A percentile compares a stretch with the other conserved stretches of the same genome.
Conservation (phyloP, 2,797 vertebrate genomes). For the Paguma larvata region DNA sequence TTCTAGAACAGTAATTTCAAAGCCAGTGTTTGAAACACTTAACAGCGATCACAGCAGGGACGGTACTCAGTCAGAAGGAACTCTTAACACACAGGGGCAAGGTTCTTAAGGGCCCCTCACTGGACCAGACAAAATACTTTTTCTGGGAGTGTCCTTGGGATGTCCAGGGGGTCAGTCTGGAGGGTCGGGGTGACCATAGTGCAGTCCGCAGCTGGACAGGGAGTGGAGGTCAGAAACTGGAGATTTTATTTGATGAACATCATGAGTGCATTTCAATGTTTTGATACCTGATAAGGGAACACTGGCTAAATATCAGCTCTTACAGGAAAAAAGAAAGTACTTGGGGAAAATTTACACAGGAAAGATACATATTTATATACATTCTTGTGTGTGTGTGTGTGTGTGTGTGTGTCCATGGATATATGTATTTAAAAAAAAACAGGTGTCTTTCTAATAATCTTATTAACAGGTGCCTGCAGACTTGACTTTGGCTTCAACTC, state of each 20-base stretch:
- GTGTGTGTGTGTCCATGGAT: not conserved
- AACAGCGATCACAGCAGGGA: not conserved
- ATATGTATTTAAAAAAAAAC: not conserved
- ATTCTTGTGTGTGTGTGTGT: not conserved
- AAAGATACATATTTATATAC: not conserved
- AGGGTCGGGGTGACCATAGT: not conserved
- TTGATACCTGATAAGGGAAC: not conserved
- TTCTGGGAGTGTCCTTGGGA: not conserved
- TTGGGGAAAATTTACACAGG: not conserved
- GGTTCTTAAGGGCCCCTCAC: not conserved
- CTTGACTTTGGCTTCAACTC: slow-evolving; percentile 11
- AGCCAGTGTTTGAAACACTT: not conserved
- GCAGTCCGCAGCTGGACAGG: not conserved
- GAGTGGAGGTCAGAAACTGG: not conserved
- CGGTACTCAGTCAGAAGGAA: not conserved
- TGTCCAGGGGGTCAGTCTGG: not conserved
- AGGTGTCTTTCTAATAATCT: not conserved
- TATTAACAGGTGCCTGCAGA: not conserved
- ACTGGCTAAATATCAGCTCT: not conserved
- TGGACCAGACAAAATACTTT: not conserved
- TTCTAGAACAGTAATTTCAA: not conserved
- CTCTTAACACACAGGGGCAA: not conserved
- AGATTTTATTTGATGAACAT: not conserved
- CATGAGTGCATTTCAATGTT: not conserved
- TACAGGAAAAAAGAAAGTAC: not conserved